Evolutionary conservation across 2,888 invertebrate species (phyloP).

Genomic region (Margaritifera margaritifera): DNA sequence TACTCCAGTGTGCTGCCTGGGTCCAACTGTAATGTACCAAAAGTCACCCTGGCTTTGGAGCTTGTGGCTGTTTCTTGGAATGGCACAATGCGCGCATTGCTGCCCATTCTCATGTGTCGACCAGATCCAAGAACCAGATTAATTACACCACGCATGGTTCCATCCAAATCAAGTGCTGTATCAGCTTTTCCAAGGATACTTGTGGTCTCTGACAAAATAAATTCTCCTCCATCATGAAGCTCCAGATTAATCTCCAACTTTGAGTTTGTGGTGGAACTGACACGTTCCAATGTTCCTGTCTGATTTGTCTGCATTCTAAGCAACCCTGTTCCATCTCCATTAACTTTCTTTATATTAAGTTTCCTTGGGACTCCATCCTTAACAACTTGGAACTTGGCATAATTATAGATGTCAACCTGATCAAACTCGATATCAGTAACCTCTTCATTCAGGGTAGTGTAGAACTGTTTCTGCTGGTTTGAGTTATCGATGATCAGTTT

Average conservation of each 20-base stretch:
- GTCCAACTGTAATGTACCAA: constrained; percentile 55
- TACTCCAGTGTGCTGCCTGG: constrained; percentile 51
- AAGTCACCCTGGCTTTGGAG: constrained; percentile 41
- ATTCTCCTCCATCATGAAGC: constrained; percentile 58
- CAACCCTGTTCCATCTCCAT: constrained; percentile 58
- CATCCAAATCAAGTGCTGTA: constrained; percentile 55
- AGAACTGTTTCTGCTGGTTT: constrained; percentile 50
- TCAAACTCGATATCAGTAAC: constrained; percentile 38
- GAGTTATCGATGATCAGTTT: constrained; percentile 52
- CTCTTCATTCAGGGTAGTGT: constrained; percentile 49
- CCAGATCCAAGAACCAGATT: constrained; percentile 48
- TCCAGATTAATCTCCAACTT: constrained; percentile 57
- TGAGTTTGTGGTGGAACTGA: constrained; percentile 32
- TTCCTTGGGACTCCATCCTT: constrained; percentile 38
- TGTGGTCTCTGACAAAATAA: constrained; percentile 56
- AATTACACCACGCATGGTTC: constrained; percentile 47
- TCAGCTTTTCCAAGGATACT: constrained; percentile 50
- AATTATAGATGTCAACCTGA: constrained; percentile 46
- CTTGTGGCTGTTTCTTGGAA: constrained; percentile 35
- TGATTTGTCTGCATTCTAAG: constrained; percentile 50
- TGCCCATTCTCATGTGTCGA: constrained; percentile 54
- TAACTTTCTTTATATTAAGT: constrained; percentile 47
- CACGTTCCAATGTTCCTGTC: constrained; percentile 51
- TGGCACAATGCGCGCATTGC: constrained; percentile 51
- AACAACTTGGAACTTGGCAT: constrained; percentile 53